These are phyloP conservation scores for Choloepus hoffmanni DNA, from an alignment of 2,113 vertebrate species.

Conservation along the genomic window DNA sequence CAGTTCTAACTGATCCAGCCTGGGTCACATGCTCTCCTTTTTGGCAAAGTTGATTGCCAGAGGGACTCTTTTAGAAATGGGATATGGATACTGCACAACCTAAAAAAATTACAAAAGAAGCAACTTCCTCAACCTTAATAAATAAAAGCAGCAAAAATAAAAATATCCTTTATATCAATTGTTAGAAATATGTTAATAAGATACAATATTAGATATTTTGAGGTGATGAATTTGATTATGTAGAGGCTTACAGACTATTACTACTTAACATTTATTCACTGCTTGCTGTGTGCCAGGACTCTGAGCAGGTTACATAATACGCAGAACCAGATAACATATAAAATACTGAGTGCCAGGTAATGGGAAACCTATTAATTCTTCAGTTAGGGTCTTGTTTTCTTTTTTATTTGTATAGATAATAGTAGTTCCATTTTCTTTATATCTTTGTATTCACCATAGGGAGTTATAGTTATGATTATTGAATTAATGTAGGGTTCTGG, in stretches of 20 bases:
- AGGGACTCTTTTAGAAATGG: neutral
- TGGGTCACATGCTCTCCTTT: neutral
- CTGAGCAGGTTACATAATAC: neutral
- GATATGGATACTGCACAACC: neutral
- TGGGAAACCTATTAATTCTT: conserved; percentile 10
- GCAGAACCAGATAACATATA: neutral
- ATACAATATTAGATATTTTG: neutral
- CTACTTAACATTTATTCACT: conserved; percentile 2
- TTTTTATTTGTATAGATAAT: conserved; percentile 15
- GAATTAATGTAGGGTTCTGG: neutral
- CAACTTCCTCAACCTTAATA: neutral
- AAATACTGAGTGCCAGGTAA: neutral
- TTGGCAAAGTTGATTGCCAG: neutral
- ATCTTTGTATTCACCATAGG: neutral
- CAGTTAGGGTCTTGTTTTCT: neutral
- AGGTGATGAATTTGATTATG: neutral
- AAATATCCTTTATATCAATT: neutral
- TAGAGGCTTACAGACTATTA: neutral
- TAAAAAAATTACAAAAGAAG: neutral
- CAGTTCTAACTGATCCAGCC: neutral
- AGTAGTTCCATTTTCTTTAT: neutral
- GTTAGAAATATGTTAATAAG: neutral
- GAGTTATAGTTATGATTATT: neutral
- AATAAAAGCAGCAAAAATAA: neutral
- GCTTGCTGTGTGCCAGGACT: neutral